Evolutionary conservation across 2,797 vertebrate species (phyloP).

Genomic region (Novumbra hubbsi): DNA sequence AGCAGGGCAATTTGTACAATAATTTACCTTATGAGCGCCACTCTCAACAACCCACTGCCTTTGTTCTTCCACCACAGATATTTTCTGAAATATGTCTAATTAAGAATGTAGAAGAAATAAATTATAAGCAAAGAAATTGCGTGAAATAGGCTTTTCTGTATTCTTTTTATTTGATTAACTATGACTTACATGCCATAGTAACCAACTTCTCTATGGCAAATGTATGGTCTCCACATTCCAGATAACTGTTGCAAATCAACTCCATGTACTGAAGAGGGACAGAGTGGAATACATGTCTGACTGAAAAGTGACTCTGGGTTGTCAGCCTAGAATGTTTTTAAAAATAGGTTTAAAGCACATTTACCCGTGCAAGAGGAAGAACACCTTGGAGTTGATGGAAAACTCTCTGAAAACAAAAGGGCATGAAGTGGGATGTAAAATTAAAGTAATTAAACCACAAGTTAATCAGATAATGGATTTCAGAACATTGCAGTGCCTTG

Average conservation of each 20-base stretch:
- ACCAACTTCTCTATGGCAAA: constrained; percentile 80
- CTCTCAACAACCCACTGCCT: constrained; percentile 77
- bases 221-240: constrained; percentile 71
- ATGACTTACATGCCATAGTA: constrained; percentile 82
- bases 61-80: constrained; percentile 77
- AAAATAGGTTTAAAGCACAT: background rate
- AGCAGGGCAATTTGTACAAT: background rate
- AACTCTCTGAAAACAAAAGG: constrained; percentile 70
- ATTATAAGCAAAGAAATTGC: constrained; percentile 7
- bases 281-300: background rate
- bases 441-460: background rate
- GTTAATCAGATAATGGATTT: no score
- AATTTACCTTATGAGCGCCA: constrained; percentile 78
- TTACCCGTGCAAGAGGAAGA: constrained; percentile 80
- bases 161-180: background rate
- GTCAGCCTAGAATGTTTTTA: background rate
- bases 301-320: background rate
- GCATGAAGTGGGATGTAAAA: background rate
- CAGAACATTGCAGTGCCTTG: background rate
- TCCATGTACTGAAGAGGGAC: constrained; percentile 76
- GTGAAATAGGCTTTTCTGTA: background rate
- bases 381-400: constrained; percentile 79
- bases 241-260: constrained; percentile 70
- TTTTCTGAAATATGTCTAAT: constrained; percentile 88
- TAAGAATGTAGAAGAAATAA: constrained; percentile 19